Percentiles rank a stretch among this genome's conserved stretches.
phyloP scores from a whole-genome alignment of 1,140 invertebrate genomes.

The Choristoneura fumiferana region DNA sequence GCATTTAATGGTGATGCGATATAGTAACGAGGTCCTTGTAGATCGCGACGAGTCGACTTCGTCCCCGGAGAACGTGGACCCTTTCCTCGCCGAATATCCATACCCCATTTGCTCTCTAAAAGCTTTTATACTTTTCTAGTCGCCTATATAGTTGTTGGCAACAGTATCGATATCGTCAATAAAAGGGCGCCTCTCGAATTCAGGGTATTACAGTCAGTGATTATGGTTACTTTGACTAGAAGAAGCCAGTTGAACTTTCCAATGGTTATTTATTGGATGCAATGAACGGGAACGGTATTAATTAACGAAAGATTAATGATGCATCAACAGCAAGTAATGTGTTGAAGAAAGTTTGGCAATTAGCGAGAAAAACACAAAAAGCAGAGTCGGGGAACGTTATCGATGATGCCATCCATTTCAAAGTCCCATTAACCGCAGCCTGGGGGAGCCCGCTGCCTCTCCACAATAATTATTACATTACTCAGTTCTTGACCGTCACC shows the following conservation, averaged over 20 bases:
- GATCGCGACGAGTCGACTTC: conserved; percentile 1
- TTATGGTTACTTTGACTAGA: too few species aligned
- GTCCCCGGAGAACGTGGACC: conserved; percentile 34
- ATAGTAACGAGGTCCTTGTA: conserved; percentile 30
- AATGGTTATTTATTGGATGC: too few species aligned
- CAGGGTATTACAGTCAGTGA: not conserved
- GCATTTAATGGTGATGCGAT: conserved; percentile 32
- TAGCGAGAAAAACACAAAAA: conserved; percentile 47
- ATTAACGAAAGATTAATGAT: conserved; percentile 29
- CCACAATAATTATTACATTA: not conserved
- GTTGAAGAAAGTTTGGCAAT: conserved; percentile 44
- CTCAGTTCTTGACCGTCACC: conserved; percentile 10
- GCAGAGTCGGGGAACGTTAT: conserved; percentile 36
- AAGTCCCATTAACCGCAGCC: conserved; percentile 28
- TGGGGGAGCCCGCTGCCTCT: not conserved
- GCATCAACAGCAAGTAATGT: conserved; percentile 38
- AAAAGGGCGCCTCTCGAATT: conserved; percentile 20
- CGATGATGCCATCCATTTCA: conserved; percentile 44
- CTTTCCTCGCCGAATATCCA: conserved; percentile 36
- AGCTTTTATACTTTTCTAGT: conserved; percentile 32
- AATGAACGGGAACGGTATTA: too few species aligned
- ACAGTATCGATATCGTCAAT: conserved; percentile 30
- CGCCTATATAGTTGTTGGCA: conserved; percentile 23
- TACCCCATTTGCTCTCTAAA: conserved; percentile 37
- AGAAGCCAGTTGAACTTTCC: too few species aligned